Evolutionary conservation across 2,113 vertebrate species (phyloP).

Genomic region (Brachyistius frenatus): DNA sequence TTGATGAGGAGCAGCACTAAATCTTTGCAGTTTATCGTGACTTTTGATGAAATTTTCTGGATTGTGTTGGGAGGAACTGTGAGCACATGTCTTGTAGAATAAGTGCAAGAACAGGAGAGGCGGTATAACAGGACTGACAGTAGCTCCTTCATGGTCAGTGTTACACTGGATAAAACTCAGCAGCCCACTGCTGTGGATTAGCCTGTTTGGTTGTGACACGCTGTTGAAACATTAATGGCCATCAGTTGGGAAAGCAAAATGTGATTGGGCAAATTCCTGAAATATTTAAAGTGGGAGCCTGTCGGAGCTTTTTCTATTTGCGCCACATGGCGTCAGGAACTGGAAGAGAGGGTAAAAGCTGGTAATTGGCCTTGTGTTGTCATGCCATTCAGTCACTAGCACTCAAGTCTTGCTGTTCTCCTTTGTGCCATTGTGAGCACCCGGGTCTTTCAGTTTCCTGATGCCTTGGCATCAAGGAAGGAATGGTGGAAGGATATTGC

Average conservation of each 20-base stretch:
- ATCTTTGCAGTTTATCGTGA: constrained; percentile 13
- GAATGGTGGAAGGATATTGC: constrained; percentile 18
- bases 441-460: constrained; percentile 44
- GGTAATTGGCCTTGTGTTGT: constrained; percentile 90
- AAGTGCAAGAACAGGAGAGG: constrained; percentile 52
- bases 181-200: constrained; percentile 92
- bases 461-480: constrained; percentile 46
- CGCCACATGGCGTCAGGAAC: constrained; percentile 89
- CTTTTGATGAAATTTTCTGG: constrained; percentile 35
- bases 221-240: constrained; percentile 98
- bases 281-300: constrained; percentile 98
- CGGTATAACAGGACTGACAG: constrained; percentile 62
- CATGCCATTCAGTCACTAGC: constrained; percentile 87
- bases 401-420: constrained; percentile 47
- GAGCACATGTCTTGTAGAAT: constrained; percentile 66
- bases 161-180: constrained; percentile 91
- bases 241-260: constrained; percentile 94
- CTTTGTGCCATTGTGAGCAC: constrained; percentile 69
- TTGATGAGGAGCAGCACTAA: background rate
- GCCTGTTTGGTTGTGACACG: constrained; percentile 91
- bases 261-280: constrained; percentile 99
- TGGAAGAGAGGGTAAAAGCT: constrained; percentile 90
- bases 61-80: constrained; percentile 52
- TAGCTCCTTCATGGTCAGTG: constrained; percentile 85
- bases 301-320: constrained; percentile 96